These are phyloP conservation scores for Dolichopus griseipennis DNA, from an alignment of 2,888 invertebrate species.

Conservation along the genomic window DNA sequence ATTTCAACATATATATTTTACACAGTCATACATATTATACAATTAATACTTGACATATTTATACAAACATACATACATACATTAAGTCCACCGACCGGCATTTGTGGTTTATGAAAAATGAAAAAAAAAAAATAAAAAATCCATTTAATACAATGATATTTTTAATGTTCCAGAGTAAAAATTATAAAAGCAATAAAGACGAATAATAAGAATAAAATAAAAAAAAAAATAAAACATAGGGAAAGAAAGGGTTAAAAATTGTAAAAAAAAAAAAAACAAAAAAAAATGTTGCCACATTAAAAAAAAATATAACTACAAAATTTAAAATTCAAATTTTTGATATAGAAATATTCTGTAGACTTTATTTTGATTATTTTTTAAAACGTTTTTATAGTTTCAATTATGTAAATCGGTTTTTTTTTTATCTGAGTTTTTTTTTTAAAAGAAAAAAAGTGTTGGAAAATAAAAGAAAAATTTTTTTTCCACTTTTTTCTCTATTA, in stretches of 20 bases:
- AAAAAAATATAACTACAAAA: not conserved
- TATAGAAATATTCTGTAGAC: no score
- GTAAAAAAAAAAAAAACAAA: no score
- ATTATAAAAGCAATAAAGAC: not conserved
- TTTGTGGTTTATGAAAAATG: not conserved
- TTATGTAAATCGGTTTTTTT: not conserved
- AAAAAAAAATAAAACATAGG: not conserved
- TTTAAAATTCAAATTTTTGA: not conserved
- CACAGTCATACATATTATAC: no score
- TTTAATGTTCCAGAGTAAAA: no score
- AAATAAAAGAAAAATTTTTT: not conserved
- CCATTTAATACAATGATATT: not conserved
- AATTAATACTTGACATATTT: not conserved
- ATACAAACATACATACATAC: not conserved
- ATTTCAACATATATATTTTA: not conserved
- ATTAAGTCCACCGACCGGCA: not conserved
- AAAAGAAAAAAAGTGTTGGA: not conserved
- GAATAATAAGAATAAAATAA: not conserved
- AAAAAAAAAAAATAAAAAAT: not conserved
- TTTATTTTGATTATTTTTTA: not conserved
- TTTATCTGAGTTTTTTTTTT: not conserved
- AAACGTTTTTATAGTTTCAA: constrained; percentile 3
- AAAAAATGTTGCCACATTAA: not conserved
- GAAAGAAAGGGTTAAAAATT: not conserved
- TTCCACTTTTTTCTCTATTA: no score